phyloP scores from a whole-genome alignment of 2,797 vertebrate species.

The Onychomys arenicola region DNA sequence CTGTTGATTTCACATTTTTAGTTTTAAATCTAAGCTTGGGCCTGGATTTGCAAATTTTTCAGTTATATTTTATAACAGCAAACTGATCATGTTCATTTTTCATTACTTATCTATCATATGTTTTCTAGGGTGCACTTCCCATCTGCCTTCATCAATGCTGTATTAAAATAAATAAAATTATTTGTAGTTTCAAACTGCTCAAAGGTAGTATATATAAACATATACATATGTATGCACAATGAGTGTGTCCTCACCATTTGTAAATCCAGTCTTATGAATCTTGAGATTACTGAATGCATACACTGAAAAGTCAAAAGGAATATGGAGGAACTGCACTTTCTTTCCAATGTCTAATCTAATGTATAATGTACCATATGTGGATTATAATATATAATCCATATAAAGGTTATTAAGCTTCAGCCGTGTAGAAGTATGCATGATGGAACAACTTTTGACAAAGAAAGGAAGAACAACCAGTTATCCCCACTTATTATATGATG shows the following conservation, averaged over 20 bases:
- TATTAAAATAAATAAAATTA: constrained; percentile 47
- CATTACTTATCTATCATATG: not conserved
- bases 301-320: not conserved
- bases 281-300: not conserved
- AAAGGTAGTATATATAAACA: not conserved
- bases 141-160: not conserved
- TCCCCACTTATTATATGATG: not conserved
- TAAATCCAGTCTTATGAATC: not conserved
- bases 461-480: not conserved
- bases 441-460: not conserved
- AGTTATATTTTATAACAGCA: not conserved
- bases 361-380: not conserved
- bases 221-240: not conserved
- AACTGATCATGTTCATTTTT: not conserved
- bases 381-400: not conserved
- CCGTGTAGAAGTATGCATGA: not conserved
- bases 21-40: not conserved
- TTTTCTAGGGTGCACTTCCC: not conserved
- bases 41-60: not conserved
- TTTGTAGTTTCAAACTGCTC: not conserved
- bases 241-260: not conserved
- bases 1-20: not conserved
- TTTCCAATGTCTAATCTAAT: not conserved
- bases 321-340: not conserved
- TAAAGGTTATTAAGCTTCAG: not conserved